Conservation (phyloP, 1,140 invertebrate species). For the Hyposmocoma kahamanoa region DNA sequence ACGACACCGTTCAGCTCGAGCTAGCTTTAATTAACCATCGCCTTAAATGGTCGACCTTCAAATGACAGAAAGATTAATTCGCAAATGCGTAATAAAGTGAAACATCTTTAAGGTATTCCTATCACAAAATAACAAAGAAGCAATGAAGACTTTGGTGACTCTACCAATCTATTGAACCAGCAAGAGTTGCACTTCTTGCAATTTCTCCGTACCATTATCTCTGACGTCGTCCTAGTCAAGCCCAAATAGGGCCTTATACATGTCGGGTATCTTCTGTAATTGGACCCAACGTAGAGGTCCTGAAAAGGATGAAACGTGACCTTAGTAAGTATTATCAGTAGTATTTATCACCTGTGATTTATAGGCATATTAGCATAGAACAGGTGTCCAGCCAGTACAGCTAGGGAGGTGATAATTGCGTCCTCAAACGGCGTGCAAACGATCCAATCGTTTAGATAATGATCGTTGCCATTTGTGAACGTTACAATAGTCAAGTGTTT, state of each 20-base stretch:
- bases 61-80: conserved; percentile 40
- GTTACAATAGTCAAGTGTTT: no score
- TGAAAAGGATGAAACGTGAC: conserved; percentile 28
- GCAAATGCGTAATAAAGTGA: conserved; percentile 24
- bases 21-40: conserved; percentile 42
- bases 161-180: no score
- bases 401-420: conserved; percentile 47
- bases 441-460: conserved; percentile 50
- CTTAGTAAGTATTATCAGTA: conserved; percentile 7
- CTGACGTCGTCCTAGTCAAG: background rate
- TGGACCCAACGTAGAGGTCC: conserved; percentile 14
- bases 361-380: conserved; percentile 32
- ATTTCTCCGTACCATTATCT: no score
- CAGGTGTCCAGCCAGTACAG: conserved; percentile 30
- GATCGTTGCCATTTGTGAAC: conserved; percentile 37
- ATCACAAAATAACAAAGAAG: conserved; percentile 9
- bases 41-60: conserved; percentile 43
- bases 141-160: no score
- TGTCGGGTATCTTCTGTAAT: conserved; percentile 17
- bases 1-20: conserved; percentile 14
- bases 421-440: conserved; percentile 36
- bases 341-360: conserved; percentile 17
- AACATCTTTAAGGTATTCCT: background rate
- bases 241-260: conserved; percentile 13
- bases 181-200: no score